Conservation (phyloP, 2,113 vertebrate species). For the Peromyscus californicus region DNA sequence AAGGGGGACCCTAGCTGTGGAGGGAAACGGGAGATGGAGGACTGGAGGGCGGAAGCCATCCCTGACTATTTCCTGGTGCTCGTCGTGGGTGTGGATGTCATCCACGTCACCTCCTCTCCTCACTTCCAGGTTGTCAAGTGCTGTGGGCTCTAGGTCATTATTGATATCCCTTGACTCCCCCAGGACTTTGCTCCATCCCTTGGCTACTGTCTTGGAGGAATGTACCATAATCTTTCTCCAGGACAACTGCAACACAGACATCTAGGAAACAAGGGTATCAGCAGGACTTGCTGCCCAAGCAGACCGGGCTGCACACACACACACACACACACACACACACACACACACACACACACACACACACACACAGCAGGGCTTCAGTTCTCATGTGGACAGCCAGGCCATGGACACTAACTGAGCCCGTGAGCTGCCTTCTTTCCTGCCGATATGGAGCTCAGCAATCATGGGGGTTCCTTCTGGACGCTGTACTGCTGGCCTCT, state of each 20-base stretch:
- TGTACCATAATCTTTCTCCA: slow-evolving; percentile 41
- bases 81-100: no score
- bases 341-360: no score
- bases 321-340: no score
- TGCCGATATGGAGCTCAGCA: fast-evolving
- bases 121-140: slow-evolving; percentile 41
- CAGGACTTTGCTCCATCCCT: neutral
- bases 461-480: neutral
- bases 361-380: neutral
- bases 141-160: slow-evolving; percentile 1
- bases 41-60: neutral
- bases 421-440: neutral
- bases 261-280: neutral
- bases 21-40: neutral
- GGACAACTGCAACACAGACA: slow-evolving; percentile 24
- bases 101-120: neutral
- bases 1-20: neutral
- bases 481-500: neutral
- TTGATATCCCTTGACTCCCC: neutral
- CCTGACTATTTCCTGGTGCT: neutral
- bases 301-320: neutral
- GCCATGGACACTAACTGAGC: neutral
- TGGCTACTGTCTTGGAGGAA: slow-evolving; percentile 57
- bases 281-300: fast-evolving
- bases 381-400: neutral